Conservation (phyloP, 2,888 invertebrate species). For the Drosophila neoperkinsi region DNA sequence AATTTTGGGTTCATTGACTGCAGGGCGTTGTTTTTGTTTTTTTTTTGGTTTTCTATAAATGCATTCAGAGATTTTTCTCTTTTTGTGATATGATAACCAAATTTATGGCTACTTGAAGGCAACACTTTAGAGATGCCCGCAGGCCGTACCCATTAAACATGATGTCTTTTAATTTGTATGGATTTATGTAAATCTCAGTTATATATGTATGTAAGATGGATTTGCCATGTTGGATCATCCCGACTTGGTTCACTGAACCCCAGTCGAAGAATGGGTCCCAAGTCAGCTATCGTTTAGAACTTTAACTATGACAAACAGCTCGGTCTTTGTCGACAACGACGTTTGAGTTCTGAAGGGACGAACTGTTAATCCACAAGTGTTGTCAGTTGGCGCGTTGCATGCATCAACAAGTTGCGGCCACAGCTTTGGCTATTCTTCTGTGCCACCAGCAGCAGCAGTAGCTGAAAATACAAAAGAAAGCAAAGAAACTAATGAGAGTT, state of each 20-base stretch:
- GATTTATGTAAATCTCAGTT: slow-evolving; percentile 60
- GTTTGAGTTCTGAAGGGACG: not conserved
- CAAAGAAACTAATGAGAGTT: not conserved
- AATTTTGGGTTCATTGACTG: slow-evolving; percentile 47
- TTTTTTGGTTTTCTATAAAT: slow-evolving; percentile 27
- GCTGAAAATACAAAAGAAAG: slow-evolving; percentile 4
- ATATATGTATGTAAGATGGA: not conserved
- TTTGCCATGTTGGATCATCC: slow-evolving; percentile 15
- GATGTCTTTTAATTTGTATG: slow-evolving; percentile 59
- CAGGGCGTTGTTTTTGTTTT: not conserved
- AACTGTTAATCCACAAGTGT: slow-evolving; percentile 51
- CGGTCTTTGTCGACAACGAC: not conserved
- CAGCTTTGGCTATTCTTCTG: slow-evolving; percentile 27
- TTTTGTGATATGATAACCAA: slow-evolving; percentile 51
- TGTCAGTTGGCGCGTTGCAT: slow-evolving; percentile 48
- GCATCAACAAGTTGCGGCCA: slow-evolving; percentile 66
- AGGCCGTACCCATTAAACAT: slow-evolving; percentile 33
- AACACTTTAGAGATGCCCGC: slow-evolving; percentile 47
- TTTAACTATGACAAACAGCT: slow-evolving; percentile 42
- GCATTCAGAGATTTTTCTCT: slow-evolving; percentile 27
- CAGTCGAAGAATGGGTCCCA: not conserved
- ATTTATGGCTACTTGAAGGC: slow-evolving; percentile 64
- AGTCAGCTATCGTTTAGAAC: not conserved
- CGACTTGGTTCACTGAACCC: slow-evolving; percentile 41
- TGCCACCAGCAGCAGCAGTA: slow-evolving; percentile 14